Conservation (phyloP, 30 jellyfish, hydroid and myxozoan species). For the Cassiopea xamachana region DNA sequence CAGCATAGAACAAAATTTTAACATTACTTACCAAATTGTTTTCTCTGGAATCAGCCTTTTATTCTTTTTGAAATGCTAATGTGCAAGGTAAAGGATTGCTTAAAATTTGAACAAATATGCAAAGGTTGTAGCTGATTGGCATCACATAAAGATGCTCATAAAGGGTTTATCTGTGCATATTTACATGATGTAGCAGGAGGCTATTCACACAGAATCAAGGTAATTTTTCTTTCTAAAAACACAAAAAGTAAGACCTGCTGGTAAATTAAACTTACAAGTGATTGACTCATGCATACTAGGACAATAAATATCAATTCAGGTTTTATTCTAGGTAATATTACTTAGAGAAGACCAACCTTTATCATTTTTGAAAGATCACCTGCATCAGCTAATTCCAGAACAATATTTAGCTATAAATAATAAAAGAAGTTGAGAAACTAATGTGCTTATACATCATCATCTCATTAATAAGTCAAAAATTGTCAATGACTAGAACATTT, state of each 20-base stretch:
- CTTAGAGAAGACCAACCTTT: conserved; percentile 49
- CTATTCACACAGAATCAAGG: too few species aligned
- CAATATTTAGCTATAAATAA: conserved; percentile 78
- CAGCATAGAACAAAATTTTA: not conserved
- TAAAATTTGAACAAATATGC: not conserved
- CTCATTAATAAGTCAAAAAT: not conserved
- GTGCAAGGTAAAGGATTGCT: not conserved
- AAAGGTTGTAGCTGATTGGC: not conserved
- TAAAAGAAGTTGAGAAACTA: not conserved
- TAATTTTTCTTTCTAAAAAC: too few species aligned
- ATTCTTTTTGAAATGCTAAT: conserved; percentile 90
- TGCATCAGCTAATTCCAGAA: conserved; percentile 98
- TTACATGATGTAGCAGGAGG: too few species aligned
- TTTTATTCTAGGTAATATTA: not conserved
- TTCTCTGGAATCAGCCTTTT: conserved; percentile 94
- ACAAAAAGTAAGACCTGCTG: too few species aligned
- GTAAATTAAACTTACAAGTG: too few species aligned
- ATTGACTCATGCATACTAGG: too few species aligned
- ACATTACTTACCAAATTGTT: conserved; percentile 77
- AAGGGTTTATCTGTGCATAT: too few species aligned
- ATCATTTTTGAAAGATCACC: conserved; percentile 98
- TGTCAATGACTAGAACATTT: not conserved
- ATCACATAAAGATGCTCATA: not conserved
- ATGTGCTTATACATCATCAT: not conserved
- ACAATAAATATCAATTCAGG: not conserved